These are phyloP conservation scores for Malachius bipustulatus DNA, from an alignment of 2,888 invertebrate species.

Conservation along the genomic window DNA sequence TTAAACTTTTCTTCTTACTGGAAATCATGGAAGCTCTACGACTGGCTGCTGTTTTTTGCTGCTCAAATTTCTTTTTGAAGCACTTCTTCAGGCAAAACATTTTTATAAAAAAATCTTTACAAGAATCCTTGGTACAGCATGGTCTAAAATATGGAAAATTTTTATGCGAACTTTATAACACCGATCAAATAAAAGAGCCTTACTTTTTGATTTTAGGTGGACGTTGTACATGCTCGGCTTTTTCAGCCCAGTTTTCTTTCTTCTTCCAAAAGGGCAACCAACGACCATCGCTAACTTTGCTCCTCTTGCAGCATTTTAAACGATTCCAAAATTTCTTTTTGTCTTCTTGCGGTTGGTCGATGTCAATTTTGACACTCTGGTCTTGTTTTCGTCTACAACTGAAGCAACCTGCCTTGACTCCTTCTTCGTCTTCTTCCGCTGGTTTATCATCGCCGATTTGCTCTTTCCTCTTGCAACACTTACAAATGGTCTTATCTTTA, in stretches of 20 bases:
- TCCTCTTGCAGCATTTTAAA: slow-evolving; percentile 34
- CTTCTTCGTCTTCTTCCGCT: slow-evolving; percentile 10
- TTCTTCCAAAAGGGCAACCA: slow-evolving; percentile 29
- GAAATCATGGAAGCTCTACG: slow-evolving; percentile 49
- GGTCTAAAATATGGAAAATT: too few relatives aligned
- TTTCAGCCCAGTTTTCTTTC: slow-evolving; percentile 40
- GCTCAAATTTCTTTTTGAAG: slow-evolving; percentile 13
- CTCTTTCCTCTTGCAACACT: slow-evolving; percentile 18
- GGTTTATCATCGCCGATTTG: slow-evolving; percentile 6
- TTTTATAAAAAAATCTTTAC: slow-evolving; percentile 25
- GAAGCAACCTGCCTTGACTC: slow-evolving; percentile 30
- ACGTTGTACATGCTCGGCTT: slow-evolving; percentile 46
- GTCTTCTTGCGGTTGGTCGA: slow-evolving; percentile 34
- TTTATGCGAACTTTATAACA: too few relatives aligned
- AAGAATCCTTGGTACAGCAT: slow-evolving; percentile 23
- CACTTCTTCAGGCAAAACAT: slow-evolving; percentile 30
- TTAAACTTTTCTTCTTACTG: slow-evolving; percentile 54
- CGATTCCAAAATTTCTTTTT: slow-evolving; percentile 28
- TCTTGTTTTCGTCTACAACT: slow-evolving; percentile 31
- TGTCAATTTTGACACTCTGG: slow-evolving; percentile 22
- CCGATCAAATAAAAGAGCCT: too few relatives aligned
- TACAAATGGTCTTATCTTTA: slow-evolving; percentile 23
- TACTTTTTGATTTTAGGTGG: too few relatives aligned
- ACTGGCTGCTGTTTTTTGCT: slow-evolving; percentile 40
- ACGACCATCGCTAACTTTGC: slow-evolving; percentile 39